phyloP scores from a whole-genome alignment of 2,888 invertebrate genomes.

The Colletes collaris region DNA sequence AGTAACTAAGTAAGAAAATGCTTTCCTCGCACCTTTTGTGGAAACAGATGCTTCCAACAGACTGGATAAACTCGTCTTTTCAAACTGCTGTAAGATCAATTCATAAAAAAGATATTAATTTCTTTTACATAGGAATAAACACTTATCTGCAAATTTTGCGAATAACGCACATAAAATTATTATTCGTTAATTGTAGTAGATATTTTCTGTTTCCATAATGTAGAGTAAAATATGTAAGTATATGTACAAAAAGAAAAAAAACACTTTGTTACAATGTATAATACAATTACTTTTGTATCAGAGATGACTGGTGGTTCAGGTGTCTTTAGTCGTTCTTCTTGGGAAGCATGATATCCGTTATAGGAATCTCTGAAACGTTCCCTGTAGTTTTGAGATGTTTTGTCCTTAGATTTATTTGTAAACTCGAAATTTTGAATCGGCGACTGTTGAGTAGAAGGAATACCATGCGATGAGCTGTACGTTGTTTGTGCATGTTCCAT shows the following conservation, averaged over 20 bases:
- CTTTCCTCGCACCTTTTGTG: conserved; percentile 79
- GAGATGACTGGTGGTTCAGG: conserved; percentile 82
- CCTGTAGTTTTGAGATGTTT: conserved; percentile 52
- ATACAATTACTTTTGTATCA: conserved; percentile 79
- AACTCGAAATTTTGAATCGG: conserved; percentile 49
- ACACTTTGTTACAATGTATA: conserved; percentile 24
- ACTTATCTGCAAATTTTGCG: conserved; percentile 18
- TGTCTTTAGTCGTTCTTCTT: conserved; percentile 77
- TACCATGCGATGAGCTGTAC: conserved; percentile 44
- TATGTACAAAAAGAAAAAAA: conserved; percentile 12
- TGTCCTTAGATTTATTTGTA: conserved; percentile 36
- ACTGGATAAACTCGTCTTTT: conserved; percentile 82
- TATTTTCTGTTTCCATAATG: conserved; percentile 22
- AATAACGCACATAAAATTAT: conserved; percentile 27
- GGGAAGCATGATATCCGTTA: conserved; percentile 60
- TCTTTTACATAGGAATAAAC: conserved; percentile 15
- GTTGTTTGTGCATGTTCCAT: conserved; percentile 58
- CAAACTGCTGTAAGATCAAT: conserved; percentile 78
- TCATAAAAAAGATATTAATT: conserved; percentile 53
- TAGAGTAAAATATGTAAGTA: conserved; percentile 28
- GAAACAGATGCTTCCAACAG: conserved; percentile 82
- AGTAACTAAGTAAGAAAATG: conserved; percentile 38
- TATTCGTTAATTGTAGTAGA: conserved; percentile 14
- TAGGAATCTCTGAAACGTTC: conserved; percentile 60
- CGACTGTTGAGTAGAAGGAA: conserved; percentile 42